Evolutionary conservation across 2,797 vertebrate genomes (phyloP).

Genomic region (Characodon lateralis): DNA sequence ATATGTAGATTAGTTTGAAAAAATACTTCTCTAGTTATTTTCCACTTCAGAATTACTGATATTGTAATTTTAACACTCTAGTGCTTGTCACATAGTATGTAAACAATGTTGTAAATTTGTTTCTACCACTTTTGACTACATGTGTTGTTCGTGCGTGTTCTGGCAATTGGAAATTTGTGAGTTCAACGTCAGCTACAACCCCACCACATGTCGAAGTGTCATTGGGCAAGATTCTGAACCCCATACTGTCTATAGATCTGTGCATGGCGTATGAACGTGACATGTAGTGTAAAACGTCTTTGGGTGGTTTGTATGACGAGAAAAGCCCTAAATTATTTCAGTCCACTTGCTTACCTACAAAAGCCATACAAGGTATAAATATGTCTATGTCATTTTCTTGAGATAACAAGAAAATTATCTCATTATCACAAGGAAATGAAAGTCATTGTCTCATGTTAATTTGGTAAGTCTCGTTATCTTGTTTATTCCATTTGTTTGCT

Average conservation of each 20-base stretch:
- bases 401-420: not conserved
- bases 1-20: conserved; percentile 36
- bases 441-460: not conserved
- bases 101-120: conserved; percentile 7
- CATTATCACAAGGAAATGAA: not conserved
- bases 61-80: conserved; percentile 6
- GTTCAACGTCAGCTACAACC: not conserved
- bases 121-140: not conserved
- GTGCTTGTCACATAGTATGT: not conserved
- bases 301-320: not conserved
- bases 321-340: not conserved
- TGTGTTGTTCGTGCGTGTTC: not conserved
- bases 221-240: not conserved
- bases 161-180: not conserved
- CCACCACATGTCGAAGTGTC: not conserved
- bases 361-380: not conserved
- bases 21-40: conserved; percentile 10
- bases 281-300: not conserved
- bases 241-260: not conserved
- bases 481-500: not conserved
- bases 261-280: not conserved
- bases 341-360: not conserved
- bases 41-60: conserved; percentile 17
- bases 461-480: not conserved
- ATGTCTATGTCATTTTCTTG: not conserved